Base-by-base conservation (phyloP, 2,888 invertebrate species). In the Shargacucullia verbasci region DNA sequence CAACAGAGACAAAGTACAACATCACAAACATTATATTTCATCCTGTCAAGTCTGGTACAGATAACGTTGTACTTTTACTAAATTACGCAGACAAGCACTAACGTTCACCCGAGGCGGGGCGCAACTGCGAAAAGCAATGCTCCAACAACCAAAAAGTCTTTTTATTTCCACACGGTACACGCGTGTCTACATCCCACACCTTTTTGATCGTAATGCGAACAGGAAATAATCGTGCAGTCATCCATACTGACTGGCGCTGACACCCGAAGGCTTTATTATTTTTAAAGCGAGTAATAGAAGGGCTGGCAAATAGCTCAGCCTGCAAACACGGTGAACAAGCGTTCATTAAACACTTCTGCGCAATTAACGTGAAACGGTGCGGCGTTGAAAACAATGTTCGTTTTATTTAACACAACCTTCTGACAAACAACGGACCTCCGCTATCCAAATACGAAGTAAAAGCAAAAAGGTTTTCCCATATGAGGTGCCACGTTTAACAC, bases 271-370 rank as follows among this genome's bases (percentile, higher is more conserved):
- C 62, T 68, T 67, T 63, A 65, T 69, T 78, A 68, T 75, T 79
- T 76, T 79, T 66, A 52, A 76, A 62, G 60, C 45, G 59, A 70
- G 71, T 72, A 69, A 29, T 70, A 79, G 76, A 79, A 74, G 73
- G 71, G 67, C 69, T 49, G 60, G 69, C 69, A 73, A 85, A 82
- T 80, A 80, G 79, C 80, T 78, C 72, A 72, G 74, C 65, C 64
- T 73, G 81, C 82, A 87, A 85, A 85, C 80, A 83, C 62, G 53
- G 74, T 59, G 82, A 85, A 86, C 85, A 85, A 85, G 82, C 84
- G 82, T 86, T 88, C 86, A 86, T 88, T 89, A 87, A 88, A 86
- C 86, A 87, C 88, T 88, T 88, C 81, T 85, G 83, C 80, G 80
- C 88, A 87, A 89, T 89, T 87, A 86, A 81, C 81, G 78, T 77